A percentile compares a stretch with the other conserved stretches of the same genome.
Conservation (phyloP, 2,888 invertebrate genomes). For the Isoperla grammatica region DNA sequence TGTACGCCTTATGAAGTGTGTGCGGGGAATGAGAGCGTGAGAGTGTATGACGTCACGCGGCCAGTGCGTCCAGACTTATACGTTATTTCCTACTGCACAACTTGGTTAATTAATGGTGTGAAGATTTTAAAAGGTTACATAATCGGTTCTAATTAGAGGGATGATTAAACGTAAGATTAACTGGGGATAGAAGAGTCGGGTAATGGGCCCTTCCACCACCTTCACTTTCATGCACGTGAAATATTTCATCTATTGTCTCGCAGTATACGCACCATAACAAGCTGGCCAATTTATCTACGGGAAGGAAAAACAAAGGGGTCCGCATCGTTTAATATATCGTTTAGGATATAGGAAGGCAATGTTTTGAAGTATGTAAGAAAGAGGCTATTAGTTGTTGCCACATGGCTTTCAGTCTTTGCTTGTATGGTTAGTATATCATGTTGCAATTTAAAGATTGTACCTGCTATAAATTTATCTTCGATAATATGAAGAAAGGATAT, state of each 20-base stretch:
- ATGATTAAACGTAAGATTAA: slow-evolving; percentile 5
- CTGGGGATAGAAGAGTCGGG: not conserved
- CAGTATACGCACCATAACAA: not conserved
- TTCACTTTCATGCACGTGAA: slow-evolving; percentile 6
- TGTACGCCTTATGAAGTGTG: slow-evolving; percentile 2
- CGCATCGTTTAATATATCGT: too few species aligned
- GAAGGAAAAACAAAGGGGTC: too few species aligned
- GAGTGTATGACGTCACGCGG: slow-evolving; percentile 7
- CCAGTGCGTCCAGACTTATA: slow-evolving; percentile 2
- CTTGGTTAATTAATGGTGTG: slow-evolving; percentile 9
- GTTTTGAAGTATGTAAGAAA: too few species aligned
- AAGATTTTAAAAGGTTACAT: slow-evolving; percentile 7
- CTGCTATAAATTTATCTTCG: too few species aligned
- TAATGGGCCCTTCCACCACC: not conserved
- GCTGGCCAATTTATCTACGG: too few species aligned
- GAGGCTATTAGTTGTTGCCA: too few species aligned
- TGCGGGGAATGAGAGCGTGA: slow-evolving; percentile 15
- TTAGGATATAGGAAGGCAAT: too few species aligned
- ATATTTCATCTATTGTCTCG: not conserved
- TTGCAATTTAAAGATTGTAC: too few species aligned
- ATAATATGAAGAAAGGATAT: too few species aligned
- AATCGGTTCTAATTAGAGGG: not conserved
- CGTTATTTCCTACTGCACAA: slow-evolving; percentile 2
- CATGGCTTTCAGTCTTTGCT: too few species aligned
- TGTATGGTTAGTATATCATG: too few species aligned